Evolutionary conservation across 2,888 invertebrate genomes (phyloP), one percentile per base, ranked within the genome.

Genomic region (Hedya salicella): DNA sequence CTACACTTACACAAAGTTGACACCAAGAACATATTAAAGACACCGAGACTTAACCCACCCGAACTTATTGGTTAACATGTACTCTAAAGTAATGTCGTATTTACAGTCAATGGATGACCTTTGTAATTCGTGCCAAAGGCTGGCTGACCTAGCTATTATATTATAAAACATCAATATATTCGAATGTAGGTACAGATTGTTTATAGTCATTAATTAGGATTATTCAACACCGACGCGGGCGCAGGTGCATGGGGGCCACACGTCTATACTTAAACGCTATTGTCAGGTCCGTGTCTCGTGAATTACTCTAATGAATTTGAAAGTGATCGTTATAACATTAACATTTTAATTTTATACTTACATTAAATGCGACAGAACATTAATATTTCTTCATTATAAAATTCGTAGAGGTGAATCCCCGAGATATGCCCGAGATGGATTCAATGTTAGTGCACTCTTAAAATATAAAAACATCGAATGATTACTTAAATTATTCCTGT

Each of bases 391-490:
- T 79, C 76, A 77, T 78, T 80, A 83, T 81, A 82, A 89, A 89
- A 89, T 90, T 91, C 90, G 90, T 89, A 87, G 74, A 81, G 76
- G 79, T 73, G 75, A 76, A 73, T 70, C 78, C 63, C 67, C 76
- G 78, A 77, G 57, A 71, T 76, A 73, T 72, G 71, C 78, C 74
- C 78, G 77, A 67, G 72, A 74, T 74, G 72, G 74, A 77, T 64
- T 75, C 73, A 76, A 75, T 77, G 75, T 80, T 81, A 86, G 90
- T 88, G 89, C 88, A 81, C 74, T 69, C 88, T 88, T 88, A 89
- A 85, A 78, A 81, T 85, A 85, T 83, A 85, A 85, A 84, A 87
- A 89, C 88, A 88, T 83, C 77, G 78, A 90, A 82, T 88, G 76
- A 82, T 81, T 78, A 81, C 81, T 82, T 82, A 85, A 85, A 82